Percentiles rank a stretch among this genome's conserved stretches.
Conservation (phyloP, 2,113 vertebrate species). For the Murina feae region DNA sequence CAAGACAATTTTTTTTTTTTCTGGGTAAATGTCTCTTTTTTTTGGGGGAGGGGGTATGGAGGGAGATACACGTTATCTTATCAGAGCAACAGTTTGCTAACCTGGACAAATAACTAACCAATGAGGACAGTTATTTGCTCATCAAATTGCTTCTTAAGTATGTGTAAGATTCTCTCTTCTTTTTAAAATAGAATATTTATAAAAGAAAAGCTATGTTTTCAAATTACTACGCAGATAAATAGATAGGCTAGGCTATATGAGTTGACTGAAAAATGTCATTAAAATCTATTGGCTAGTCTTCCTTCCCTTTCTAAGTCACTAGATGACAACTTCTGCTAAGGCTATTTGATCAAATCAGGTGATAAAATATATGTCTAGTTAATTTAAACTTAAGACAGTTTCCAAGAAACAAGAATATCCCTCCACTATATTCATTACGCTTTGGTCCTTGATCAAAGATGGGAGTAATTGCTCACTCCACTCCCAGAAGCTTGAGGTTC, state of each 20-base stretch:
- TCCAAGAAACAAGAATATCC: background rate
- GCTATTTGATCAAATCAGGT: background rate
- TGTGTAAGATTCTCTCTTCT: background rate
- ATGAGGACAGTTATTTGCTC: background rate
- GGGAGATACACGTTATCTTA: background rate
- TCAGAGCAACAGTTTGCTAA: background rate
- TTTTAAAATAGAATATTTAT: background rate
- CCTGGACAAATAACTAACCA: background rate
- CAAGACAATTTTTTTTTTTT: background rate
- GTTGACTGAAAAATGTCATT: background rate
- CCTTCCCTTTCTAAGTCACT: background rate
- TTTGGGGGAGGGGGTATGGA: too few relatives aligned
- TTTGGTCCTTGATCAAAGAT: background rate
- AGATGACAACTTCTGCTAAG: background rate
- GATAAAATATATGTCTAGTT: background rate
- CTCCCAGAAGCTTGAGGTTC: fast-evolving
- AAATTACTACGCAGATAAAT: background rate
- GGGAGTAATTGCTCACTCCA: background rate
- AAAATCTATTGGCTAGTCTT: background rate
- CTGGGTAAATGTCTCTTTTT: background rate
- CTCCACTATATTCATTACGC: background rate
- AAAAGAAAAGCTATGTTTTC: background rate
- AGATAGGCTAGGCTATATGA: background rate
- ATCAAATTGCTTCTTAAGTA: background rate
- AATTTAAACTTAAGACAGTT: background rate